Percentiles rank a stretch among this genome's conserved stretches.
phyloP scores from a whole-genome alignment of 2,888 invertebrate species.

The Lampropteryx suffumata region DNA sequence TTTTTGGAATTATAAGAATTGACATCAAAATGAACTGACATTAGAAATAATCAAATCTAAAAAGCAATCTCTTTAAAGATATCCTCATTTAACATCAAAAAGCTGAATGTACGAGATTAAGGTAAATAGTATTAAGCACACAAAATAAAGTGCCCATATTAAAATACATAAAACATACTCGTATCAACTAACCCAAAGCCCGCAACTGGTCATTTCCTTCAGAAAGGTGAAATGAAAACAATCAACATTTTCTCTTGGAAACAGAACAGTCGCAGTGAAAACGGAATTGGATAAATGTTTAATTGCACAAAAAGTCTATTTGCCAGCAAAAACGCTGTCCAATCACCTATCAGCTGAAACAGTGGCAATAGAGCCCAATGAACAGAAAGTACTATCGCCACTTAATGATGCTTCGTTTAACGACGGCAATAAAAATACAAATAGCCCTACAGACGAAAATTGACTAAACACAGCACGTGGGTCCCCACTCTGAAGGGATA shows the following conservation, averaged over 20 bases:
- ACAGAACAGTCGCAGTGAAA: conserved; percentile 13
- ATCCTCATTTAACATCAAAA: too few species aligned
- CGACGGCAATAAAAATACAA: conserved; percentile 69
- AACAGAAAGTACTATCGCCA: conserved; percentile 52
- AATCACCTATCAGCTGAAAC: conserved; percentile 32
- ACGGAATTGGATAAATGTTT: conserved; percentile 36
- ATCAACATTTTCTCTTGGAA: conserved; percentile 5
- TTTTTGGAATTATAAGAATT: not conserved
- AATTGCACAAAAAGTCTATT: conserved; percentile 30
- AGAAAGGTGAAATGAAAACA: conserved; percentile 1
- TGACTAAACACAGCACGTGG: conserved; percentile 73
- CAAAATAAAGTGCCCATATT: too few species aligned
- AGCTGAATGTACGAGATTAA: too few species aligned
- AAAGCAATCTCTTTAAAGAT: too few species aligned
- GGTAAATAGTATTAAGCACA: too few species aligned
- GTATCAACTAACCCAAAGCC: too few species aligned
- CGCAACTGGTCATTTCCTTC: too few species aligned
- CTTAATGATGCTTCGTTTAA: conserved; percentile 66
- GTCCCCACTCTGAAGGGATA: conserved; percentile 62
- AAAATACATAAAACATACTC: too few species aligned
- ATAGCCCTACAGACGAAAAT: conserved; percentile 63
- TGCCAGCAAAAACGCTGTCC: conserved; percentile 21
- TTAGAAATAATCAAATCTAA: not conserved
- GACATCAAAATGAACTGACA: not conserved
- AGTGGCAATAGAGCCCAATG: conserved; percentile 46